Evolutionary conservation across 2,888 invertebrate genomes (phyloP).

Genomic region (Oligia strigilis): DNA sequence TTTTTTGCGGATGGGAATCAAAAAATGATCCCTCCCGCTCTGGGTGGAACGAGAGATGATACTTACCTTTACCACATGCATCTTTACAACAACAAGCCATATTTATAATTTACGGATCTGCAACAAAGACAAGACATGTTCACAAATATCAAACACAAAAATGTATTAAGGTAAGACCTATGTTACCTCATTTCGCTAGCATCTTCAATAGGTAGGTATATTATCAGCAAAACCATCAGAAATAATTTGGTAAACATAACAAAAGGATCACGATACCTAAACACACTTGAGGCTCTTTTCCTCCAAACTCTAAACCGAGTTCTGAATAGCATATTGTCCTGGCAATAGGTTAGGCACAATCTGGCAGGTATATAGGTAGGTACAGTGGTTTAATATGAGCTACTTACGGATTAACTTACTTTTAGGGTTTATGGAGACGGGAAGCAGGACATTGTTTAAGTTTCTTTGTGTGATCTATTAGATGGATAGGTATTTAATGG

Average conservation of each 20-base stretch:
- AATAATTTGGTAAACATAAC: slow-evolving; percentile 1
- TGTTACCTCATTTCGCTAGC: background rate
- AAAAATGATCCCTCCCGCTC: no score
- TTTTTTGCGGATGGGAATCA: no score
- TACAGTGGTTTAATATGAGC: background rate
- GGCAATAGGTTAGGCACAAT: background rate
- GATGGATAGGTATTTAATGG: background rate
- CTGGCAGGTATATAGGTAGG: background rate
- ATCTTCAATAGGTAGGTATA: background rate
- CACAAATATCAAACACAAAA: background rate
- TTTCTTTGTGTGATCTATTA: slow-evolving; percentile 57
- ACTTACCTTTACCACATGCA: slow-evolving; percentile 56
- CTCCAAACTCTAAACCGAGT: background rate
- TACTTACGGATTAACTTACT: slow-evolving; percentile 19
- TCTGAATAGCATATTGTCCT: background rate
- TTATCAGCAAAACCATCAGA: background rate
- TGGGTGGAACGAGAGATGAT: background rate
- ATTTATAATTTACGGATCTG: slow-evolving; percentile 35
- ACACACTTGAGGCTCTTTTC: background rate
- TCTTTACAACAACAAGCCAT: slow-evolving; percentile 70
- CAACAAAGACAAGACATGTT: slow-evolving; percentile 14
- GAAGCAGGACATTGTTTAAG: slow-evolving; percentile 59
- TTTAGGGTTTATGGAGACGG: slow-evolving; percentile 25
- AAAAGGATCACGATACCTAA: background rate
- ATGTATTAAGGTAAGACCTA: background rate